Evolutionary conservation across 2,888 invertebrate species (phyloP).

Genomic region (Parochlus steinenii): DNA sequence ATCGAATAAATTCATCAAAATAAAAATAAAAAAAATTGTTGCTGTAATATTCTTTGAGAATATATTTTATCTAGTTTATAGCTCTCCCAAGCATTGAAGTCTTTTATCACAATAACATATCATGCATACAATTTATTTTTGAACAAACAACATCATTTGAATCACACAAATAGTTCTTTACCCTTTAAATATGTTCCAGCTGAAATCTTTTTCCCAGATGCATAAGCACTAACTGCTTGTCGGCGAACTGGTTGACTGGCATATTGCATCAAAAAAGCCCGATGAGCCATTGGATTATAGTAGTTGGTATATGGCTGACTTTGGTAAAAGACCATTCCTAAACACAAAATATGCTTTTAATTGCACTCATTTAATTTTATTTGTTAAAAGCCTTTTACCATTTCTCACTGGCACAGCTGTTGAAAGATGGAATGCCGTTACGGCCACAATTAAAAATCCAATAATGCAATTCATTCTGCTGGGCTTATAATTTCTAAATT

Average conservation of each 20-base stretch:
- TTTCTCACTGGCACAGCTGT: conserved; percentile 6
- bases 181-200: conserved; percentile 27
- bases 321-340: conserved; percentile 15
- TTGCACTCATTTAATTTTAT: background rate
- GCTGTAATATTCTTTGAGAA: background rate
- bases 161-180: too few species aligned
- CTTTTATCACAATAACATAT: too few species aligned
- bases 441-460: conserved; percentile 8
- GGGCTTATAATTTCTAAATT: background rate
- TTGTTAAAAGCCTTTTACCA: background rate
- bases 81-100: too few species aligned
- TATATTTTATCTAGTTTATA: too few species aligned
- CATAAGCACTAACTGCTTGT: conserved; percentile 24
- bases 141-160: background rate
- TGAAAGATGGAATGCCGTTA: conserved; percentile 8
- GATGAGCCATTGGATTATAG: conserved; percentile 16
- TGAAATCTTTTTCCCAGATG: conserved; percentile 27
- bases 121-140: background rate
- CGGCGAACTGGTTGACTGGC: conserved; percentile 21
- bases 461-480: conserved; percentile 13
- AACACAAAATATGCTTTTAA: background rate
- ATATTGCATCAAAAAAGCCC: conserved; percentile 25
- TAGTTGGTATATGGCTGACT: conserved; percentile 22
- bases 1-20: background rate
- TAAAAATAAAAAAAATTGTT: background rate